These are phyloP conservation scores for Drosophila sechellia DNA, from an alignment of 1,140 invertebrate species.

Conservation along the genomic window DNA sequence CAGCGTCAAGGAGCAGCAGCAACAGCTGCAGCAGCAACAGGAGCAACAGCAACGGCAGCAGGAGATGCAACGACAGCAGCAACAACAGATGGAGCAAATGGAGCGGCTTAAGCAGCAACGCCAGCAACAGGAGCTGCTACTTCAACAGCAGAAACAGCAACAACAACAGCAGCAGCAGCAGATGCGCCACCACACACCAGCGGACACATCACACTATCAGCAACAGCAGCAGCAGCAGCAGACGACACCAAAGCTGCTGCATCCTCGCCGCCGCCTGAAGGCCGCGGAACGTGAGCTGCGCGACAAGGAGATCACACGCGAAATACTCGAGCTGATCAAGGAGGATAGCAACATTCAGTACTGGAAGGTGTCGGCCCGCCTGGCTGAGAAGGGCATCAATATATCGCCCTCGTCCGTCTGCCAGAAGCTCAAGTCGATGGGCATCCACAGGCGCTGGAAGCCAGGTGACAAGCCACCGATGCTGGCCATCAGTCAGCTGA, in stretches of 20 bases:
- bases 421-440: constrained; percentile 83
- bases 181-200: constrained; percentile 46
- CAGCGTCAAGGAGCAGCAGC: constrained; percentile 46
- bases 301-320: constrained; percentile 83
- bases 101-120: constrained; percentile 46
- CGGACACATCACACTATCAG: constrained; percentile 69
- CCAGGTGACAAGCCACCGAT: constrained; percentile 81
- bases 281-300: constrained; percentile 76
- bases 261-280: constrained; percentile 76
- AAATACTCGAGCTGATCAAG: constrained; percentile 81
- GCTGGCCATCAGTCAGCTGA: constrained; percentile 75
- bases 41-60: constrained; percentile 45
- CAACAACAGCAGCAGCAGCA: constrained; percentile 40
- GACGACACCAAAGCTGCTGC: constrained; percentile 47
- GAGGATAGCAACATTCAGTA: constrained; percentile 84
- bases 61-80: constrained; percentile 48
- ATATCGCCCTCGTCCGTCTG: constrained; percentile 83
- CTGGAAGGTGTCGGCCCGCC: constrained; percentile 81
- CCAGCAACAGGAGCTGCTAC: constrained; percentile 42
- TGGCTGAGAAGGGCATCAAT: constrained; percentile 80
- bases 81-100: constrained; percentile 42
- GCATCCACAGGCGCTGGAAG: constrained; percentile 81
- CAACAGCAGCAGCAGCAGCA: constrained; percentile 45
- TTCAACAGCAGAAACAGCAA: constrained; percentile 51
- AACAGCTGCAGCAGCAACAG: constrained; percentile 29